Conservation (phyloP, 2,888 invertebrate genomes). For the Homarus gammarus region DNA sequence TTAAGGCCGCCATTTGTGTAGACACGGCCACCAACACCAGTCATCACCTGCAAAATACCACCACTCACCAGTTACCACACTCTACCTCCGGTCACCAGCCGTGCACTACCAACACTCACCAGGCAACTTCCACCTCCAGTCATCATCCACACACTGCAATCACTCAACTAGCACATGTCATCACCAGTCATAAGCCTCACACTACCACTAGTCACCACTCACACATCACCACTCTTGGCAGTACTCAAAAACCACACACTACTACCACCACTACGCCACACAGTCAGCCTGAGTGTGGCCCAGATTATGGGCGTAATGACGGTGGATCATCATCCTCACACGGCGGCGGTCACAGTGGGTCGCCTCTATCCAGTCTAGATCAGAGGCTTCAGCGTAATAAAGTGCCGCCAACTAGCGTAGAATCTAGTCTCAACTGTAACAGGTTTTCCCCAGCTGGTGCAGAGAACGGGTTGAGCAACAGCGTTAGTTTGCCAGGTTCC, state of each 20-base stretch:
- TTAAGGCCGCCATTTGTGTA: neutral
- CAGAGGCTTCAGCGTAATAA: neutral
- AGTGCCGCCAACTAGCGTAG: neutral
- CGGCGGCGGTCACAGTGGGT: neutral
- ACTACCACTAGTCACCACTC: slow-evolving; percentile 5
- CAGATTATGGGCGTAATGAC: neutral
- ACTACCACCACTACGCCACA: neutral
- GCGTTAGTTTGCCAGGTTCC: neutral
- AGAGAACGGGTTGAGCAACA: neutral
- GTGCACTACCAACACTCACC: neutral
- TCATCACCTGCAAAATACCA: neutral
- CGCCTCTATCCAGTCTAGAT: neutral
- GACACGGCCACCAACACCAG: neutral
- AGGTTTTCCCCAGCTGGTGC: neutral
- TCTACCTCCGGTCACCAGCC: neutral
- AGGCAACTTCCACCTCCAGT: neutral
- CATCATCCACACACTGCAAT: neutral
- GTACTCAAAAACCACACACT: neutral
- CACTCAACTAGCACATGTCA: neutral
- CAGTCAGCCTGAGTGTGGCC: neutral
- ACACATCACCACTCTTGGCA: slow-evolving; percentile 12
- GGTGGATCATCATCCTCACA: neutral
- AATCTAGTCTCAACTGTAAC: neutral
- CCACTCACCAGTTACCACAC: slow-evolving; percentile 1
- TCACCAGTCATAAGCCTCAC: neutral